Conservation (phyloP, 2,797 vertebrate genomes). For the Diceros bicornis region DNA sequence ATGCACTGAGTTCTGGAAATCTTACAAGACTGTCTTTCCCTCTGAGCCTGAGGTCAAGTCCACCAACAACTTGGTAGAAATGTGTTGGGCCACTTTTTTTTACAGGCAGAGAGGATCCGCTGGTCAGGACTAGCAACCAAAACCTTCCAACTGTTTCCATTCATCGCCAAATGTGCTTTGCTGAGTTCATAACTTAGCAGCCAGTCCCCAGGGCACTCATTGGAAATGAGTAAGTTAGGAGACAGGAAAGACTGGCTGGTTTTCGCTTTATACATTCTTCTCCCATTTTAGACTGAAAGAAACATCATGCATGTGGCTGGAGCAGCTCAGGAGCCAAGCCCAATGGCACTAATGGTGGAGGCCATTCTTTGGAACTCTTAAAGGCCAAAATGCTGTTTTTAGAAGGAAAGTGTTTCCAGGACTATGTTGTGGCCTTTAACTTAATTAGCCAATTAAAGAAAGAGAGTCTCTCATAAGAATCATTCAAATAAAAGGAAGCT, state of each 20-base stretch:
- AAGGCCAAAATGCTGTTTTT: conserved; percentile 76
- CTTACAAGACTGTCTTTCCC: not conserved
- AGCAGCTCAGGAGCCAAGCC: conserved; percentile 24
- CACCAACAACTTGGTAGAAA: not conserved
- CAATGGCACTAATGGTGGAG: conserved; percentile 1
- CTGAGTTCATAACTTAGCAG: not conserved
- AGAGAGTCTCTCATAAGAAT: conserved; percentile 76
- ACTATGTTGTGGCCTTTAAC: conserved; percentile 75
- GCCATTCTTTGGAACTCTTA: conserved; percentile 76
- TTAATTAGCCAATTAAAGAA: conserved; percentile 81
- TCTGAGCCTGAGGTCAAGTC: not conserved
- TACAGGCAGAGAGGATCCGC: not conserved
- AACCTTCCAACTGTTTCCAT: not conserved
- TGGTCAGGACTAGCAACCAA: not conserved
- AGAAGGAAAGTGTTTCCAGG: conserved; percentile 69
- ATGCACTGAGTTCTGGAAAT: conserved; percentile 9
- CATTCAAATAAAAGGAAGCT: conserved; percentile 67
- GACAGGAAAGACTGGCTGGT: not conserved
- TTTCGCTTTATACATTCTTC: not conserved
- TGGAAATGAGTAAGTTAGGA: not conserved
- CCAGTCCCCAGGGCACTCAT: not conserved
- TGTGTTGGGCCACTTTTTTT: not conserved
- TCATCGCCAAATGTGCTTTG: not conserved
- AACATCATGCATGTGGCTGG: not conserved
- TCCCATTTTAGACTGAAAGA: conserved; percentile 54